Conservation (phyloP, 2,888 invertebrate genomes). For the Agrenia bidenticulata region DNA sequence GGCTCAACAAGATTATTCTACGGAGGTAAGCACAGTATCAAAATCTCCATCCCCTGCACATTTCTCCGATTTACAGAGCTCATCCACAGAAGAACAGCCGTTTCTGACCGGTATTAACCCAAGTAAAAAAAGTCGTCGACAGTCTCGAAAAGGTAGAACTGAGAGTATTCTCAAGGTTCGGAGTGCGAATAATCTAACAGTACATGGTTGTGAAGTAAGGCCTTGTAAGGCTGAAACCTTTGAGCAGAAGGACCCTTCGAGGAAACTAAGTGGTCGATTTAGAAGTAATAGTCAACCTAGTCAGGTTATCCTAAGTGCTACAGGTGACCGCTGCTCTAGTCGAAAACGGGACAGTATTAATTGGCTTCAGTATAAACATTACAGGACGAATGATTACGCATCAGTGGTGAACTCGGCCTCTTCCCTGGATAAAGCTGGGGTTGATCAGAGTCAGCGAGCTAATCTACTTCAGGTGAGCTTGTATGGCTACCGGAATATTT, state of each 20-base stretch:
- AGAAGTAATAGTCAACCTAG: constrained; percentile 38
- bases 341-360: constrained; percentile 17
- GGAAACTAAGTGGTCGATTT: constrained; percentile 30
- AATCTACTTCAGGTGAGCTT: too few relatives aligned
- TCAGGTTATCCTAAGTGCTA: neutral
- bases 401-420: constrained; percentile 49
- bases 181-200: too few relatives aligned
- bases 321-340: neutral
- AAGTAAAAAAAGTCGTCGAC: neutral
- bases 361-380: constrained; percentile 53
- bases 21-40: constrained; percentile 34
- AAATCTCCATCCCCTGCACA: constrained; percentile 28
- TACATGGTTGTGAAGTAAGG: too few relatives aligned
- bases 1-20: constrained; percentile 10
- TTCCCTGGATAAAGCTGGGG: constrained; percentile 42
- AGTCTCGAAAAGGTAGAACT: neutral
- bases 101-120: neutral
- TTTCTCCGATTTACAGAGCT: neutral
- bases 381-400: constrained; percentile 50
- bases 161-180: neutral
- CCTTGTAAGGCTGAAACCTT: too few relatives aligned
- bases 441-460: neutral
- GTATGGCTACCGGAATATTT: too few relatives aligned
- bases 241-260: too few relatives aligned
- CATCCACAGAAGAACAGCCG: neutral